Evolutionary conservation across 2,888 invertebrate genomes (phyloP), one percentile per base, ranked within the genome.

Genomic region (Malthinus flaveolus): DNA sequence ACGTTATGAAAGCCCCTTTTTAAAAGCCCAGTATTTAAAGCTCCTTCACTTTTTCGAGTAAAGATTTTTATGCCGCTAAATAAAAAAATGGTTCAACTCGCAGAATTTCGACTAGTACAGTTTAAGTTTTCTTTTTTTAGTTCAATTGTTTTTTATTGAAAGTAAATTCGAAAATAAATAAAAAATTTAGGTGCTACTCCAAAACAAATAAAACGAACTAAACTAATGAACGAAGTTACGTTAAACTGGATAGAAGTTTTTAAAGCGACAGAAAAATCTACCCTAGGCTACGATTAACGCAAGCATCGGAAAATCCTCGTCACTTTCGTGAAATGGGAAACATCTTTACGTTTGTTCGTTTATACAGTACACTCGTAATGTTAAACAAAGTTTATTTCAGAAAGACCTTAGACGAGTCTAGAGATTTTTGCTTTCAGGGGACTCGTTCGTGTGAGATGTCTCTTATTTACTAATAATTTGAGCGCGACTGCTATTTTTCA

Each of bases 21-120:
- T 49, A 49, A 48, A 48, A 48, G 48, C 48, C n/a, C 9, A 48
- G 35, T 48, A 35, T 48, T 48, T 48, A 48, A 49, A 49, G 31
- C 49, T 32, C 37, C 45, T 32, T 45, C 45, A 23, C 7, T 32
- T 32, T 31, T 11, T 12, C 8, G 32, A 11, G n/a, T 31, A 10
- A 45, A 32, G 45, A 45, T 15, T 6, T 45, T 32, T 10, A 32
- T 32, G 32, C 32, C 45, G 11, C 32, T 45, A 45, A 32, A 45
- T 9, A 45, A 10, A 32, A 32, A 23, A 23, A 23, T 23, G 23
- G 23, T 23, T 23, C 23, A 23, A 23, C 5, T 23, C 5, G 5
- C 2, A 23, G 23, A 23, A 23, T 23, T 23, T 9, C 39, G 8
- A n/a, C 39, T 42, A 6, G 39, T 23, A 11, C 9, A 23, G 9